These are phyloP conservation scores for Elysia crispata DNA, from an alignment of 2,888 invertebrate species.

Conservation along the genomic window DNA sequence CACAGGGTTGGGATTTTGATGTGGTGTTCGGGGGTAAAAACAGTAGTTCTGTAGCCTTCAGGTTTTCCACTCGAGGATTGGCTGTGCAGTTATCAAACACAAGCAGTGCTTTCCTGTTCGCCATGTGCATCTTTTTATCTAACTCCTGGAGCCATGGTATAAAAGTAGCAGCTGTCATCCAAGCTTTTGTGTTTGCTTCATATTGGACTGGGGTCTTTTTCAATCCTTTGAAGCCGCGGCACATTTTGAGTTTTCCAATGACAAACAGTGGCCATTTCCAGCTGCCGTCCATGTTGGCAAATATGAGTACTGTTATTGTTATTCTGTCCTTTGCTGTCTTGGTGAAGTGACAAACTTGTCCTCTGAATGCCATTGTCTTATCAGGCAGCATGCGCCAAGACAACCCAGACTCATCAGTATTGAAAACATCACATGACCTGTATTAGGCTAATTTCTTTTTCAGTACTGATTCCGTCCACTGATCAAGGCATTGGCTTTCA, in stretches of 20 bases:
- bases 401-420: no score
- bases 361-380: no score
- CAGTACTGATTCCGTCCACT: no score
- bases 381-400: no score
- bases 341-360: not conserved
- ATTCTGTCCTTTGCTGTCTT: not conserved
- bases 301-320: not conserved
- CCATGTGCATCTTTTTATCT: no score
- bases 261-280: not conserved
- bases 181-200: not conserved
- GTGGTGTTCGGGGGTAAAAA: constrained; percentile 12
- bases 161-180: not conserved
- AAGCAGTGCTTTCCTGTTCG: not conserved
- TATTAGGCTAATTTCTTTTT: no score
- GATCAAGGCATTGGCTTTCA: no score
- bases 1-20: constrained; percentile 7
- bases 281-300: not conserved
- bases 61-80: not conserved
- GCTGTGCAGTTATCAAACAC: not conserved
- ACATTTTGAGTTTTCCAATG: not conserved
- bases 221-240: not conserved
- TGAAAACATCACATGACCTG: no score
- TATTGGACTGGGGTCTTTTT: not conserved
- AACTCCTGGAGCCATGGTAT: not conserved
- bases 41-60: not conserved